Evolutionary conservation across 2,113 vertebrate genomes (phyloP).

Genomic region (Prunella himalayana): DNA sequence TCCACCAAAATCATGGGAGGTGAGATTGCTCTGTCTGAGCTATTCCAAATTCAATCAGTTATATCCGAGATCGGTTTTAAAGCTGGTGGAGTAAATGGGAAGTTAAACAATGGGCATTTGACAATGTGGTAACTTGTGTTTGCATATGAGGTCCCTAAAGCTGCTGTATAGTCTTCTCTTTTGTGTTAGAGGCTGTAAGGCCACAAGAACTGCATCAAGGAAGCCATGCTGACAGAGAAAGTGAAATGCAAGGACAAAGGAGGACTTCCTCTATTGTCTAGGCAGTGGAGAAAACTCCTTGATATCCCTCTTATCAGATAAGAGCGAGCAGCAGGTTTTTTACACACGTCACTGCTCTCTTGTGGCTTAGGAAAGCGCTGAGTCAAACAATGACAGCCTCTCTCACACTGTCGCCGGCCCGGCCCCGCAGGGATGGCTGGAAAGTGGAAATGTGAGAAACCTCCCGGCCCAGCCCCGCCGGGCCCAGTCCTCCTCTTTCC

Average conservation of each 20-base stretch:
- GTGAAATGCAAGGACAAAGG: conserved; percentile 30
- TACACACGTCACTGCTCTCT: conserved; percentile 47
- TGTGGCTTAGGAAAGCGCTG: conserved; percentile 75
- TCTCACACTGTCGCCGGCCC: neutral
- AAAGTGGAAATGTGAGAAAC: conserved; percentile 71
- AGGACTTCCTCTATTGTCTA: conserved; percentile 42
- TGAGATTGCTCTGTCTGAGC: neutral
- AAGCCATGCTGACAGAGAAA: conserved; percentile 25
- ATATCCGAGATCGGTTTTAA: neutral
- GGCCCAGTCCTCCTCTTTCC: conserved; percentile 53
- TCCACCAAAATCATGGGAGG: neutral
- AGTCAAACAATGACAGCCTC: conserved; percentile 64
- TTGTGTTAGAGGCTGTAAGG: neutral
- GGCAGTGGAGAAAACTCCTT: conserved; percentile 67
- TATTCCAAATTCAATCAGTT: neutral
- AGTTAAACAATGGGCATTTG: neutral
- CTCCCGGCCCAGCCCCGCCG: conserved; percentile 8
- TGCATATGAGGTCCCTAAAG: neutral
- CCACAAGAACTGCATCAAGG: neutral
- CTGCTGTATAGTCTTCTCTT: neutral
- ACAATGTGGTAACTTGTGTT: neutral
- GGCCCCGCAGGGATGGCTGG: conserved; percentile 38
- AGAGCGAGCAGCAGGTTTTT: neutral
- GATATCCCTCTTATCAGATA: conserved; percentile 53
- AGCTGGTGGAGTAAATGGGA: neutral